Evolutionary conservation across 2,797 vertebrate species (phyloP), one percentile per base, ranked within the genome.

Genomic region (Urosaurus nigricauda): DNA sequence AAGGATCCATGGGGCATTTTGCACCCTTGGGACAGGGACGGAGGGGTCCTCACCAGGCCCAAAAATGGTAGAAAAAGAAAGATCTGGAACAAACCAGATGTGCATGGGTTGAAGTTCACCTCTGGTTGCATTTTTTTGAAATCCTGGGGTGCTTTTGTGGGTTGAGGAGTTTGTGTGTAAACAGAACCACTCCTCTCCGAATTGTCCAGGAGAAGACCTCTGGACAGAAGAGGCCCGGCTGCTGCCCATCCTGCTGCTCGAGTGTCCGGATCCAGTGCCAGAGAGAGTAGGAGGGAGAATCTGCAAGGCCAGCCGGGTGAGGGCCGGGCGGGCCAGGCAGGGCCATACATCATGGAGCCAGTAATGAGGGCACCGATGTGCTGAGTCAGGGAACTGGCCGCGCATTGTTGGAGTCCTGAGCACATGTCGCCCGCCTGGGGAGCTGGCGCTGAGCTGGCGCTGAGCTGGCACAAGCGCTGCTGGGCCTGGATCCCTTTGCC

Each of bases 291-390:
- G 37, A 16, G 2, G 3, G 17, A 4, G 19, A 43, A 12, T 8
- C 43, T 53, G 35, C 40, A 40, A 35, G 35, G 29, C 75, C 75
- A 63, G 68, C 65, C 35, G 37, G 26, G 19, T 1, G 12, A 7
- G 79, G 37, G 63, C 2, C 29, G 37, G 84, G 19, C 0, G 47
- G 14, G 11, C 24, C 51, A 2, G 1, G 19, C 68, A 40, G 24
- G 26, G 85, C 29, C 85, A 26, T 86, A 8, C 75, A 68, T 88
- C 87, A 78, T 43, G 1, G 7, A 26, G 17, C 58, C 81, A 3
- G 65, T 84, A 84, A 79, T 70, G 63, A 60, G 86, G 82, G 37
- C 82, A 47, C 82, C 29, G 16, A 58, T 35, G 0, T 79, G 82
- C 87, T 88, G 82, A 88, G 47, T 84, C 73, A 3, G 26, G 73